These are phyloP conservation scores for Thereva unica DNA, from an alignment of 2,888 invertebrate genomes.

Conservation along the genomic window DNA sequence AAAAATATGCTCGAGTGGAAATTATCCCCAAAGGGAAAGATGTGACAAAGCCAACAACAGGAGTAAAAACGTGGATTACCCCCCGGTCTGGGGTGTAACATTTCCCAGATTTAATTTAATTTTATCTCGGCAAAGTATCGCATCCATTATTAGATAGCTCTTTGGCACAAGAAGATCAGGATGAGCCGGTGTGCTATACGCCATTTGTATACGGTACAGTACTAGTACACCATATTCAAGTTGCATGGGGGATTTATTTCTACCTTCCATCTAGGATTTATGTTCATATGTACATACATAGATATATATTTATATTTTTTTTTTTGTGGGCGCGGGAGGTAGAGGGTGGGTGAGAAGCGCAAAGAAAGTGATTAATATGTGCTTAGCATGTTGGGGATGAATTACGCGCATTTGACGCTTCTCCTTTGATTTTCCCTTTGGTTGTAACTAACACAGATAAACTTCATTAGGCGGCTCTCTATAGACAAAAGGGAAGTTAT, in stretches of 20 bases:
- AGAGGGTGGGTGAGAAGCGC: too few species aligned
- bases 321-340: too few species aligned
- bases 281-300: too few species aligned
- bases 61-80: conserved; percentile 27
- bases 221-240: too few species aligned
- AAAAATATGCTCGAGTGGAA: conserved; percentile 24
- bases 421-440: conserved; percentile 29
- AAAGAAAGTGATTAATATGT: conserved; percentile 28
- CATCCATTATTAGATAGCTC: conserved; percentile 32
- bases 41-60: conserved; percentile 29
- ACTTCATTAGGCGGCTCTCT: conserved; percentile 21
- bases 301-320: too few species aligned
- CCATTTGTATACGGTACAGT: neutral
- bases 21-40: conserved; percentile 30
- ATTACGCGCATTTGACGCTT: conserved; percentile 30
- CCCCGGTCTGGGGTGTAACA: conserved; percentile 37
- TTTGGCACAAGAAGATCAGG: conserved; percentile 16
- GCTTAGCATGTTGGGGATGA: conserved; percentile 32
- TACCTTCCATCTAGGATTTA: too few species aligned
- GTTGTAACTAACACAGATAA: conserved; percentile 4
- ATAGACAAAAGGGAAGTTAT: conserved; percentile 26
- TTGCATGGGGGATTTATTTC: too few species aligned
- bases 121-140: conserved; percentile 36
- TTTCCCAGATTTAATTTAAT: conserved; percentile 40
- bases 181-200: neutral